These are phyloP conservation scores for Henricia sp. DNA, from an alignment of 53 echinoderm and acorn worm genomes.

Conservation along the genomic window DNA sequence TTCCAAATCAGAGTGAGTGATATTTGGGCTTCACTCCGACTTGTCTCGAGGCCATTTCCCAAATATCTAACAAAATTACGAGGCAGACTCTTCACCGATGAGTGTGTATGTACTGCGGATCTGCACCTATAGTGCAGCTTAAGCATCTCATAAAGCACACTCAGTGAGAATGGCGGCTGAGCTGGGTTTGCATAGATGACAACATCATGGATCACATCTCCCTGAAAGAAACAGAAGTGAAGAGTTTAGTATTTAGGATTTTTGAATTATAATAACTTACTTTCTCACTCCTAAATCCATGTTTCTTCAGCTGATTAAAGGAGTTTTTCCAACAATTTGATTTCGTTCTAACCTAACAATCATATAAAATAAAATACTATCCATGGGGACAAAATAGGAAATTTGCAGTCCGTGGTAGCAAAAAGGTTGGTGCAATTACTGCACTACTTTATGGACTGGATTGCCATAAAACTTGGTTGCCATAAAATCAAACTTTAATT, in stretches of 20 bases:
- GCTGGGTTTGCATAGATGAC: constrained; percentile 91
- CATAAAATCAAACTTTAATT: too few relatives aligned
- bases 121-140: constrained; percentile 68
- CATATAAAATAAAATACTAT: too few relatives aligned
- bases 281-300: too few relatives aligned
- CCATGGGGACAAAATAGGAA: too few relatives aligned
- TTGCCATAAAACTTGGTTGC: too few relatives aligned
- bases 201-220: constrained; percentile 77
- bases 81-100: constrained; percentile 74
- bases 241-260: neutral
- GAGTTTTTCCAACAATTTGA: too few relatives aligned
- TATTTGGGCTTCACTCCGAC: constrained; percentile 73
- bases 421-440: too few relatives aligned
- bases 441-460: too few relatives aligned
- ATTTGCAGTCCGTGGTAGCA: too few relatives aligned
- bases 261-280: too few relatives aligned
- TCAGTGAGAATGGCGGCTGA: constrained; percentile 77
- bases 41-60: constrained; percentile 66
- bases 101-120: constrained; percentile 80
- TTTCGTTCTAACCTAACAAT: neutral
- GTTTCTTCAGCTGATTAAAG: too few relatives aligned
- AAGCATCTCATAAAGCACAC: constrained; percentile 81
- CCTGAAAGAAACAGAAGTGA: constrained; percentile 26
- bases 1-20: constrained; percentile 93
- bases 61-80: constrained; percentile 68